These are phyloP conservation scores for Oreonectes daqikongensis DNA, from an alignment of 2,797 vertebrate species.

Conservation along the genomic window DNA sequence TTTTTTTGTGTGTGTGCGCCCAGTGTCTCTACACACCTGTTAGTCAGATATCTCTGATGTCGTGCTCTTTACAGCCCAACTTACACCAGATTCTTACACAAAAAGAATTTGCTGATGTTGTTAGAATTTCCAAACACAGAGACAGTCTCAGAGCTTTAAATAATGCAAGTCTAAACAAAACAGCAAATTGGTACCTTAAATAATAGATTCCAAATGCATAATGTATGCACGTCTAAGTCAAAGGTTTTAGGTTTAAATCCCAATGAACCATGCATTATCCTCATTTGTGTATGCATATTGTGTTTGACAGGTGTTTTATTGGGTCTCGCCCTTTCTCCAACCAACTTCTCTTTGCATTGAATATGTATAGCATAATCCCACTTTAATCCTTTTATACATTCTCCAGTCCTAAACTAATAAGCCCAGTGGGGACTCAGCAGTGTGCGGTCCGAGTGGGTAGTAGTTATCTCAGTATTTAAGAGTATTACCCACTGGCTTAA, in stretches of 20 bases:
- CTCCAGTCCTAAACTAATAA: conserved; percentile 31
- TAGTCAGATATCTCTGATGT: background rate
- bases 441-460: conserved; percentile 21
- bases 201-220: too few relatives aligned
- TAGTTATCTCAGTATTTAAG: conserved; percentile 32
- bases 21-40: background rate
- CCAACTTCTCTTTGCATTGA: background rate
- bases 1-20: background rate
- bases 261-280: background rate
- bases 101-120: too few relatives aligned
- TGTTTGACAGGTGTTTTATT: conserved; percentile 17
- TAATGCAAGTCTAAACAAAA: too few relatives aligned
- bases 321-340: background rate
- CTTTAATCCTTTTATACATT: conserved; percentile 40
- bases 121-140: too few relatives aligned
- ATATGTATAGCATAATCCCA: conserved; percentile 30
- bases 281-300: background rate
- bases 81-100: too few relatives aligned
- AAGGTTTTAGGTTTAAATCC: too few relatives aligned
- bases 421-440: conserved; percentile 15
- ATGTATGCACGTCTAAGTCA: too few relatives aligned
- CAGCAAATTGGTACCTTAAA: too few relatives aligned
- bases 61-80: background rate
- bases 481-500: conserved; percentile 13
- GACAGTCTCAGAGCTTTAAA: too few relatives aligned